Percentiles rank a stretch among this genome's conserved stretches.
These are phyloP conservation scores for Mayetiola destructor DNA, from an alignment of 2,888 invertebrate genomes.

Conservation along the genomic window DNA sequence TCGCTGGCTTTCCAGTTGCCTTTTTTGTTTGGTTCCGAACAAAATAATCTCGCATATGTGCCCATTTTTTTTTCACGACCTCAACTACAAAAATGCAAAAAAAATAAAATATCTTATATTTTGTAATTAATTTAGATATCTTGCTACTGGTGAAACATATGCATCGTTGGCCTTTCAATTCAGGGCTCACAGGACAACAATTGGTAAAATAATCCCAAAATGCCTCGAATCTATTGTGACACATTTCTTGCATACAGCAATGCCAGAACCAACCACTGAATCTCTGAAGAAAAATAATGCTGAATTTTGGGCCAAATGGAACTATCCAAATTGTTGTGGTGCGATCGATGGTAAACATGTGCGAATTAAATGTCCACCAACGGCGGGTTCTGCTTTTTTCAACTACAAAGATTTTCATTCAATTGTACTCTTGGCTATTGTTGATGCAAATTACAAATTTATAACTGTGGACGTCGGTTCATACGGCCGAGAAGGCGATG, in stretches of 20 bases:
- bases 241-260: background rate
- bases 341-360: conserved; percentile 24
- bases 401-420: conserved; percentile 23
- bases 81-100: background rate
- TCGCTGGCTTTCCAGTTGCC: background rate
- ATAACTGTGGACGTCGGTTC: background rate
- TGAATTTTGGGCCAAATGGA: conserved; percentile 19
- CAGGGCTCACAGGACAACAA: background rate
- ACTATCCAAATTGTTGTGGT: conserved; percentile 24
- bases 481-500: conserved; percentile 2
- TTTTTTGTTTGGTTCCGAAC: background rate
- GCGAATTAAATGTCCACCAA: conserved; percentile 21
- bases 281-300: background rate
- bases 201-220: background rate
- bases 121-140: conserved; percentile 18
- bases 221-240: background rate
- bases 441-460: conserved; percentile 22
- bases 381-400: conserved; percentile 21
- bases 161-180: conserved; percentile 17
- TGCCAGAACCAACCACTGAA: background rate
- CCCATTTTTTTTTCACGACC: background rate
- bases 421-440: conserved; percentile 24
- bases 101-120: background rate
- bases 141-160: conserved; percentile 21
- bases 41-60: background rate